Conservation (phyloP, 1,140 invertebrate species). For the Pachyrhynchus sulphureomaculatus region DNA sequence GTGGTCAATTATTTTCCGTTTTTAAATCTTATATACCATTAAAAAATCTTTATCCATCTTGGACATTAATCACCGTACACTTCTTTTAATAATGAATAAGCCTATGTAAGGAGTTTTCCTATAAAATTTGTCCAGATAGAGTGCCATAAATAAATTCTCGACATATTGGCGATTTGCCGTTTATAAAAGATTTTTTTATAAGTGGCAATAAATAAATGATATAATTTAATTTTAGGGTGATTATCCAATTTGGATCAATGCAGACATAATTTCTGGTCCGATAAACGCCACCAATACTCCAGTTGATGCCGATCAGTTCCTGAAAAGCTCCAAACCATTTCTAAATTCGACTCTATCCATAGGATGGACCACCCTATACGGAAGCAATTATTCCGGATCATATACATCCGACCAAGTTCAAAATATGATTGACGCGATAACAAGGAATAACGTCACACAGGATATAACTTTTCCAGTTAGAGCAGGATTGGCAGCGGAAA, state of each 20-base stretch:
- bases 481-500: constrained; percentile 69
- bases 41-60: too few species aligned
- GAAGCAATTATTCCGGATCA: constrained; percentile 54
- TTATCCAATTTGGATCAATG: constrained; percentile 85
- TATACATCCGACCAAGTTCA: constrained; percentile 71
- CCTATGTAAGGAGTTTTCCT: too few species aligned
- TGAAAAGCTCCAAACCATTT: constrained; percentile 57
- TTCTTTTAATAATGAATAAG: too few species aligned
- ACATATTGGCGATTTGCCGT: too few species aligned
- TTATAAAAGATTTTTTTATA: not conserved
- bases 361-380: constrained; percentile 82
- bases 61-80: too few species aligned
- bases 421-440: constrained; percentile 69
- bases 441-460: constrained; percentile 55
- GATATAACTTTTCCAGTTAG: constrained; percentile 81
- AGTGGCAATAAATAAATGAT: too few species aligned
- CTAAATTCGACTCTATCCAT: constrained; percentile 72
- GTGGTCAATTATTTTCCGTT: too few species aligned
- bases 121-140: too few species aligned
- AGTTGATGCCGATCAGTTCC: constrained; percentile 70
- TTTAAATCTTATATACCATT: too few species aligned
- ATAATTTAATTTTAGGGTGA: constrained; percentile 57
- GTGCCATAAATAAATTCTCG: too few species aligned
- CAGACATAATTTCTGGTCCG: constrained; percentile 82
- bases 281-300: constrained; percentile 61